These are phyloP conservation scores for Amblyjoppa proteus DNA, from an alignment of 2,888 invertebrate genomes.

Conservation along the genomic window DNA sequence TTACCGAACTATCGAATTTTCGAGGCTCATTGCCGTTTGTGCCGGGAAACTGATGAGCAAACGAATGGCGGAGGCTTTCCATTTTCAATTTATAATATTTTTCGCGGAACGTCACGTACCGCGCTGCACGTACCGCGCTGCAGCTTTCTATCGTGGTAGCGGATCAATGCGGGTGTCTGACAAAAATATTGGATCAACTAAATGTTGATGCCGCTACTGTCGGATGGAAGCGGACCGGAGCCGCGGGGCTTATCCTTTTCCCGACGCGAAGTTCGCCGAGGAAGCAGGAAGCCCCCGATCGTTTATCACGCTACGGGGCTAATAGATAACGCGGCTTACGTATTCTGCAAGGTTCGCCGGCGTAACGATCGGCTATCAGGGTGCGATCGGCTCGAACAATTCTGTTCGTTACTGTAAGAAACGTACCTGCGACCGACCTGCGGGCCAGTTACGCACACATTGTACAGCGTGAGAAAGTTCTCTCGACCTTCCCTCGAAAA, in stretches of 20 bases:
- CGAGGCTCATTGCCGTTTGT: too few relatives aligned
- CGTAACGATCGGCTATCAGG: slow-evolving; percentile 54
- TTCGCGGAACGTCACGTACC: not conserved
- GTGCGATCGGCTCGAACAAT: slow-evolving; percentile 45
- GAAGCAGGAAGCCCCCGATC: slow-evolving; percentile 72
- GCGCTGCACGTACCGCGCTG: slow-evolving; percentile 4
- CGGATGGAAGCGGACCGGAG: slow-evolving; percentile 16
- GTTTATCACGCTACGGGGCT: slow-evolving; percentile 73
- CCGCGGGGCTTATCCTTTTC: slow-evolving; percentile 57
- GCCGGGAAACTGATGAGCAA: not conserved
- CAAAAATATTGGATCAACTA: slow-evolving; percentile 39
- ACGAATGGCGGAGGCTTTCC: not conserved
- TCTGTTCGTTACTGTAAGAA: slow-evolving; percentile 8
- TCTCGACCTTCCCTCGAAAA: not conserved
- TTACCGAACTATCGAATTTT: too few relatives aligned
- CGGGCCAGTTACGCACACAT: not conserved
- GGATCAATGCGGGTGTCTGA: slow-evolving; percentile 2
- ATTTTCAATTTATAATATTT: slow-evolving; percentile 12
- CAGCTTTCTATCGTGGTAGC: not conserved
- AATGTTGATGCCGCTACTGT: slow-evolving; percentile 36
- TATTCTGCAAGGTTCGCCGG: slow-evolving; percentile 57
- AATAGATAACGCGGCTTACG: slow-evolving; percentile 75
- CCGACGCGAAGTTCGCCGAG: slow-evolving; percentile 68
- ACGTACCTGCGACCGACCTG: not conserved
- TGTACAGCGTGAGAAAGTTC: slow-evolving; percentile 11